These are phyloP conservation scores for Tetragonula carbonaria DNA, from an alignment of 2,888 invertebrate genomes.

Conservation along the genomic window DNA sequence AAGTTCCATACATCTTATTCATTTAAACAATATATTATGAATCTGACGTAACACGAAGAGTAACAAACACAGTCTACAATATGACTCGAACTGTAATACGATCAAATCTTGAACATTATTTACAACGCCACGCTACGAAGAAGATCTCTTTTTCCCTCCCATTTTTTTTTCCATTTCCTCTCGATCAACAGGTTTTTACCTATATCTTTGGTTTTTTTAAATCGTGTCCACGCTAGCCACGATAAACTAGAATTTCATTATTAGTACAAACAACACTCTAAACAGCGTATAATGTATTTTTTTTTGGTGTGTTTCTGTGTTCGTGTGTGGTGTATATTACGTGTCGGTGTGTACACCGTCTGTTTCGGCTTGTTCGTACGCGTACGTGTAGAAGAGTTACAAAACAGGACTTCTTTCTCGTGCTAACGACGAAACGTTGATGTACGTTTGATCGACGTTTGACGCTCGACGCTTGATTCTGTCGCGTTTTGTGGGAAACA, in stretches of 20 bases:
- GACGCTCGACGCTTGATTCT: neutral
- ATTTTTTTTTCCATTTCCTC: neutral
- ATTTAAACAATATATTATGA: constrained; percentile 60
- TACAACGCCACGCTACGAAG: constrained; percentile 35
- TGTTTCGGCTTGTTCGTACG: neutral
- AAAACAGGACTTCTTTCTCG: constrained; percentile 26
- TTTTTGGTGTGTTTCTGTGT: neutral
- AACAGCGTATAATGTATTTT: constrained; percentile 32
- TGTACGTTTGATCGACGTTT: neutral
- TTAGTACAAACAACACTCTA: constrained; percentile 53
- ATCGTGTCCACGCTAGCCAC: constrained; percentile 7
- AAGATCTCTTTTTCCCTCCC: neutral
- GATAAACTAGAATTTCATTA: constrained; percentile 33
- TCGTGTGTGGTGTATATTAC: too few species aligned
- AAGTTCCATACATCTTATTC: constrained; percentile 42
- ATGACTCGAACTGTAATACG: constrained; percentile 54
- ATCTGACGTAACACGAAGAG: constrained; percentile 61
- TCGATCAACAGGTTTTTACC: constrained; percentile 16
- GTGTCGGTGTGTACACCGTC: too few species aligned
- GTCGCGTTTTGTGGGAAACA: neutral
- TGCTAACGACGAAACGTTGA: constrained; percentile 11
- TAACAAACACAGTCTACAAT: constrained; percentile 57
- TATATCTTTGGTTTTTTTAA: constrained; percentile 39
- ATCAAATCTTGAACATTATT: constrained; percentile 57
- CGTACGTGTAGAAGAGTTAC: neutral